A percentile compares a stretch with the other conserved stretches of the same genome.
These are phyloP conservation scores for Aphelocoma californica DNA, from an alignment of 2,797 vertebrate species.

Conservation along the genomic window DNA sequence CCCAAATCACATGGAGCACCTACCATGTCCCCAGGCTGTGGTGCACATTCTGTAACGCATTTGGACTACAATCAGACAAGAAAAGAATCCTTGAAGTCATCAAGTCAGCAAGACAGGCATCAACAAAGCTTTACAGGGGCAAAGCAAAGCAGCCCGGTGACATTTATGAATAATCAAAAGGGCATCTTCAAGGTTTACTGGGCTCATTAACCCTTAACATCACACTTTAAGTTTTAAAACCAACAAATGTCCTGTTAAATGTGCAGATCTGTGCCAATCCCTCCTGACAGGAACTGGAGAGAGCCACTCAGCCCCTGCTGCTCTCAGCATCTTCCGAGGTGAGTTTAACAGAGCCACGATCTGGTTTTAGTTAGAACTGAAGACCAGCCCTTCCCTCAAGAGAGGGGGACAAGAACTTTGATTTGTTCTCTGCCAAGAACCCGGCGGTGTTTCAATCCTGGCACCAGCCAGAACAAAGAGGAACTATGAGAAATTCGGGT, in stretches of 20 bases:
- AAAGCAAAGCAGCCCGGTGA: background rate
- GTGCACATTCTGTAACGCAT: slow-evolving; percentile 24
- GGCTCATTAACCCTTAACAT: background rate
- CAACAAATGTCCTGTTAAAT: background rate
- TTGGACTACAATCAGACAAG: slow-evolving; percentile 47
- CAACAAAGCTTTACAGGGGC: background rate
- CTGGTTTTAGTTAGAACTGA: background rate
- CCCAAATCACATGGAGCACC: background rate
- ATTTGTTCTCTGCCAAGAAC: background rate
- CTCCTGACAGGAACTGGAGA: background rate
- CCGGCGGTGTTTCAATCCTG: background rate
- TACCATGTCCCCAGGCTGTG: slow-evolving; percentile 41
- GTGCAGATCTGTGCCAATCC: background rate
- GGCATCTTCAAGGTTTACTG: background rate
- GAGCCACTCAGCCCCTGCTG: background rate
- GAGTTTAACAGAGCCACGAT: background rate
- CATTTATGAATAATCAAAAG: background rate
- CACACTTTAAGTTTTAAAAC: background rate
- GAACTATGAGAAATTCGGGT: background rate
- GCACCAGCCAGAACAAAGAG: background rate
- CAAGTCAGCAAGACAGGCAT: slow-evolving; percentile 21
- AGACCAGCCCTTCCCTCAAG: background rate
- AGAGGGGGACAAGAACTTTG: background rate
- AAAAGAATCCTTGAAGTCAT: slow-evolving; percentile 51
- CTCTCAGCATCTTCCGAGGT: background rate